Base-by-base conservation (phyloP, 2,797 vertebrate genomes). In the Parauchenoglanis punctatus region DNA sequence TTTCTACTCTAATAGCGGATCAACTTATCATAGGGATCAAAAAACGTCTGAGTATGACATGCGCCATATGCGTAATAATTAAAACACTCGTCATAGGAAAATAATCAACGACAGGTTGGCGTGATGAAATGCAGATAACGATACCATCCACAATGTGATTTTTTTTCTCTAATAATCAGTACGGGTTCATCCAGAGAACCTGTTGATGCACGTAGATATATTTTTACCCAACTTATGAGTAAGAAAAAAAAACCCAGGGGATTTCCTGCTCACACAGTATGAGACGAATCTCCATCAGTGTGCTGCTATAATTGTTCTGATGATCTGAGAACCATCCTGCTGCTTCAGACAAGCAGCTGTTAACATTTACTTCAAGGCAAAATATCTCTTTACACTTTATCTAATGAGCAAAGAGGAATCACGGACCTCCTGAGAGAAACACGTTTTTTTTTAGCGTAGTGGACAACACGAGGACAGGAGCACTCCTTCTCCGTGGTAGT, bases 281-380 rank as follows among this genome's bases (percentile, higher is more conserved):
- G 20, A 81, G 80, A 81, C 12, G 25, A 81, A 15, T 59, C 56
- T 61, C 20, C 58, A 63, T 65, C 81, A 58, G 72, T 4, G 54
- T 7, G 54, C 25, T 81, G 25, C 78, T 82, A 73, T 70, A 73
- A 72, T 31, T 49, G 35, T 23, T 31, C 52, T 72, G 15, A n/a
- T 18, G 35, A 81, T 58, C 28, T 8, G 58, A 85, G 82, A 83
- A 58, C 83, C n/a, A 25, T 28, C 56, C 61, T 68, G 59, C 75
- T 80, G 61, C 85, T 56, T 88, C 83, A 54, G 59, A 35, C 49
- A 75, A 80, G 83, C 87, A 88, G 80, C 85, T 88, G 85, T 61
- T 83, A 63, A 5, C 23, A 44, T 84, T 44, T n/a, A 72, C 52
- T 67, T 82, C n/a, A 49, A 28, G 35, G 40, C 54, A 65, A 63